Evolutionary conservation across 2,797 vertebrate genomes (phyloP), one percentile per base, ranked within the genome.

Genomic region (Neopelma chrysocephalum): DNA sequence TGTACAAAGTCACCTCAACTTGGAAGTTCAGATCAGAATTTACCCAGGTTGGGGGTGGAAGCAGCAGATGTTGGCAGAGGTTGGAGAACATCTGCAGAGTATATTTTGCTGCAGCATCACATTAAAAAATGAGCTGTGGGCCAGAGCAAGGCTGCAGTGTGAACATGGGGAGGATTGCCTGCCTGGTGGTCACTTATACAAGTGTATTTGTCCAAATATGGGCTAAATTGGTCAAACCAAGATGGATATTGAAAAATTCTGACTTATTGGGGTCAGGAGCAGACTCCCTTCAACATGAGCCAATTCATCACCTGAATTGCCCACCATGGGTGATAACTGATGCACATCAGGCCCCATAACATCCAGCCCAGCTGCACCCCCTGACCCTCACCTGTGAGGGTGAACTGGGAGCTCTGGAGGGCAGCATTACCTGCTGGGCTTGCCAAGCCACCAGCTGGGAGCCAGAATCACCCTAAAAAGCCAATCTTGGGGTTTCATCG

Each of bases 181-280:
- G 79, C 70, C 47, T 5, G 1, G 29, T 38, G 76, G 50, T 22
- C 54, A 10, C 26, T 73, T 27, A 4, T 0, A 14, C 29, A 17
- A 12, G 47, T 6, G 17, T 9, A 15, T 60, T 32, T 71, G 12
- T n/a, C 60, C 75, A 22, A 48, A 60, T 29, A 29, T 1, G 65
- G 19, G 32, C 68, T 53, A 50, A 43, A 2, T 10, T 2, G 5
- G 51, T 40, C 78, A 50, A 90, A 66, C 34, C 56, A 42, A 77
- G 50, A 32, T 60, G 50, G 58, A 32, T 38, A 19, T 43, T 62
- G 78, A 56, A 42, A 80, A 79, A 47, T n/a, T 78, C 27, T 32
- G 38, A 21, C 3, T 89, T 80, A 12, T 2, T 54, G 43, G 51
- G 40, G 34, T 51, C 0, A 0, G 60, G 66, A 4, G 9, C 10